phyloP scores from a whole-genome alignment of 2,113 vertebrate species.

The Notiomystis cincta region DNA sequence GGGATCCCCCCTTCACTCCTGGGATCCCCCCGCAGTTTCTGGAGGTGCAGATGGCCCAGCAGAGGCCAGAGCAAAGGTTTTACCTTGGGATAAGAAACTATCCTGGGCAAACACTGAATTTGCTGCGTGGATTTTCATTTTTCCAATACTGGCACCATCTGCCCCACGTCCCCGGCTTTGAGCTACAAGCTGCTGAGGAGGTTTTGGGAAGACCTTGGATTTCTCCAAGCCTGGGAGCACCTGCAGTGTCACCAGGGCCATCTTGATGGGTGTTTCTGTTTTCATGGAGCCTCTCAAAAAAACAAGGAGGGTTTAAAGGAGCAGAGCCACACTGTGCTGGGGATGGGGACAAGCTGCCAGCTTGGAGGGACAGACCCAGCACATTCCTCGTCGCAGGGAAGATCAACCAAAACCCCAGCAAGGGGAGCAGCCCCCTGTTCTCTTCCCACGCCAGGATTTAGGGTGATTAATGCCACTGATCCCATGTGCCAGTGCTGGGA shows the following conservation, averaged over 20 bases:
- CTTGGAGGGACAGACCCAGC: not conserved
- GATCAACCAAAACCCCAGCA: not conserved
- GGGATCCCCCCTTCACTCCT: not conserved
- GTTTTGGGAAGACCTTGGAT: not conserved
- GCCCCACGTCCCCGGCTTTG: constrained; percentile 6
- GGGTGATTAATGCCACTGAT: not conserved
- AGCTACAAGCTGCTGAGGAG: not conserved
- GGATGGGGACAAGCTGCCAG: accelerated
- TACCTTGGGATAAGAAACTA: constrained; percentile 80
- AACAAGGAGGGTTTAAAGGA: not conserved
- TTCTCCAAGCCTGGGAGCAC: not conserved
- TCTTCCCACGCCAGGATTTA: not conserved
- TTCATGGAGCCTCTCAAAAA: not conserved
- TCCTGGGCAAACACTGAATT: constrained; percentile 79
- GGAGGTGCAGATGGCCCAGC: constrained; percentile 72
- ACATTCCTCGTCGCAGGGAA: accelerated
- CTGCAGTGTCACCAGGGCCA: not conserved
- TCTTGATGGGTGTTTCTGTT: not conserved
- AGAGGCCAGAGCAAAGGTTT: constrained; percentile 72
- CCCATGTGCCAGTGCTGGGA: not conserved
- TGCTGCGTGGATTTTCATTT: constrained; percentile 80
- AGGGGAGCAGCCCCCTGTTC: not conserved
- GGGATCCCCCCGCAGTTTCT: constrained; percentile 20
- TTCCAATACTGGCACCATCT: constrained; percentile 83
- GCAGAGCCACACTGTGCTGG: not conserved